Evolutionary conservation across 2,888 invertebrate species (phyloP).

Genomic region (Nymphalis c-album): DNA sequence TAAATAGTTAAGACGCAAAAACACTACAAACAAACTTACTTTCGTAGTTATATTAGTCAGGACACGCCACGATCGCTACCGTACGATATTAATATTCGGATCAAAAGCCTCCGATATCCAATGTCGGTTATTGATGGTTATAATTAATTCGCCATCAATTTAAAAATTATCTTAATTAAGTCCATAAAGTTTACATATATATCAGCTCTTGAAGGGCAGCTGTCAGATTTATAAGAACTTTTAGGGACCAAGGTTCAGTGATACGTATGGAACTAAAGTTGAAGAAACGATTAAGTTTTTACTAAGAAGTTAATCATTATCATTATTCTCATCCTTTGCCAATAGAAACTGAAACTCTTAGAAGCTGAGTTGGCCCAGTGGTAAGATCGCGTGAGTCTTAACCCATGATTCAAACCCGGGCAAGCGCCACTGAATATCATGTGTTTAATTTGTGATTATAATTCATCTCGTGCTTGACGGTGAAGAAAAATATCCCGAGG

Average conservation of each 20-base stretch:
- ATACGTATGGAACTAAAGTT: background rate
- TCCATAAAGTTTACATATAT: constrained; percentile 33
- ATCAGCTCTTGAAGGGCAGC: constrained; percentile 17
- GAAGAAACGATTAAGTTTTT: no score
- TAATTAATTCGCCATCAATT: constrained; percentile 31
- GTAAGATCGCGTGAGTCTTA: no score
- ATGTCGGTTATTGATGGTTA: constrained; percentile 13
- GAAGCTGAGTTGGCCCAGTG: no score
- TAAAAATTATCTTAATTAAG: constrained; percentile 27
- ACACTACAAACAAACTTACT: background rate
- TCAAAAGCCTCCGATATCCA: constrained; percentile 1
- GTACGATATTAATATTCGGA: background rate
- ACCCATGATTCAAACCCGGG: no score
- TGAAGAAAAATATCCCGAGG: no score
- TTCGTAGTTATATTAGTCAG: background rate
- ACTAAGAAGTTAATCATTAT: no score
- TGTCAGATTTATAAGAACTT: background rate
- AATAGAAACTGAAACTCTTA: no score
- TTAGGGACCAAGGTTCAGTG: background rate
- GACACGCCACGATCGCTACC: background rate
- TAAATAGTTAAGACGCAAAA: no score
- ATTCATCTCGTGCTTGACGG: no score
- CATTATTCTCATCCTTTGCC: no score
- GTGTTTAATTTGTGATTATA: no score
- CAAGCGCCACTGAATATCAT: no score